phyloP scores from a whole-genome alignment of 2,888 invertebrate species.

The Macropis europaea region DNA sequence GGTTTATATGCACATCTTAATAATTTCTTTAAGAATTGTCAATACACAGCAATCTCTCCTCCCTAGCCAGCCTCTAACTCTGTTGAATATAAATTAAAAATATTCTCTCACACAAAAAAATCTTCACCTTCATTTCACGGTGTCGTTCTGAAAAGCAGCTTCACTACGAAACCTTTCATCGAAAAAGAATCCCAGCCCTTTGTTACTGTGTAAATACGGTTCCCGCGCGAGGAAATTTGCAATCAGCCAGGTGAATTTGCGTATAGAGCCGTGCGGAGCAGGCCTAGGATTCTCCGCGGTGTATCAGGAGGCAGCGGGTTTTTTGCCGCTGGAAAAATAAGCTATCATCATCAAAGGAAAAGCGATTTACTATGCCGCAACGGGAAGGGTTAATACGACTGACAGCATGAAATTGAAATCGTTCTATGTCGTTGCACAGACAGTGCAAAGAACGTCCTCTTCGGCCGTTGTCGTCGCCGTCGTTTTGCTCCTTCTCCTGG shows the following conservation, averaged over 20 bases:
- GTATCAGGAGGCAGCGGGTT: not conserved
- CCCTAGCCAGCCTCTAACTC: too few species aligned
- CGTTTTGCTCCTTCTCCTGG: slow-evolving; percentile 13
- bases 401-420: slow-evolving; percentile 41
- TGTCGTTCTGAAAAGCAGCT: too few species aligned
- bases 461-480: not conserved
- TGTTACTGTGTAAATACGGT: too few species aligned
- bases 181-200: too few species aligned
- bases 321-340: slow-evolving; percentile 11
- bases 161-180: too few species aligned
- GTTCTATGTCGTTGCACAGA: slow-evolving; percentile 45
- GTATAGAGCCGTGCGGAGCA: not conserved
- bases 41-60: too few species aligned
- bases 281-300: not conserved
- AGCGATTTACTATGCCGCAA: slow-evolving; percentile 25
- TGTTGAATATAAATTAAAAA: too few species aligned
- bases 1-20: too few species aligned
- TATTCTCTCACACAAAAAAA: too few species aligned
- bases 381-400: slow-evolving; percentile 25
- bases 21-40: too few species aligned
- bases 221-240: too few species aligned
- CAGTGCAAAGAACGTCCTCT: slow-evolving; percentile 30
- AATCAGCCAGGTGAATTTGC: slow-evolving; percentile 11
- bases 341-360: slow-evolving; percentile 29
- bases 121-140: too few species aligned